A percentile compares a stretch with the other conserved stretches of the same genome.
phyloP scores from a whole-genome alignment of 2,888 invertebrate genomes.

The Oxytorus armatus region DNA sequence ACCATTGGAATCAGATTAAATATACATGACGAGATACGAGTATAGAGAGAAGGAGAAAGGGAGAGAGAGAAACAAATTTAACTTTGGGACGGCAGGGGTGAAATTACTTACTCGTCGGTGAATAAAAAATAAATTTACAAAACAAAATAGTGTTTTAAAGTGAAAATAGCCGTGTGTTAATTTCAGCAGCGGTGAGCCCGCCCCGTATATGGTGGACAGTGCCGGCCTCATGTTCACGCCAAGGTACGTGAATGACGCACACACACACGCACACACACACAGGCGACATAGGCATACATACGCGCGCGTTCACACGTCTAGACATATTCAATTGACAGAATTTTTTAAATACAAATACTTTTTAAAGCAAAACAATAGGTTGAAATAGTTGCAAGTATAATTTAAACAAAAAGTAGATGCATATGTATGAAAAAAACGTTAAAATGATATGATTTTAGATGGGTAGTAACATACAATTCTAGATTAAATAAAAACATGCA shows the following conservation, averaged over 20 bases:
- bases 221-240: constrained; percentile 85
- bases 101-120: constrained; percentile 49
- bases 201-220: constrained; percentile 85
- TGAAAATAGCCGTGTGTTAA: constrained; percentile 78
- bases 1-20: constrained; percentile 20
- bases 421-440: no score
- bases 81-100: constrained; percentile 52
- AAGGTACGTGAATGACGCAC: constrained; percentile 85
- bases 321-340: background rate
- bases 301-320: no score
- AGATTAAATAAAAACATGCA: no score
- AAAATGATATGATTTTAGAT: no score
- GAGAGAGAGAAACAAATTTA: constrained; percentile 21
- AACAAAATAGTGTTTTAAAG: constrained; percentile 74
- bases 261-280: constrained; percentile 60
- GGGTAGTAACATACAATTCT: no score
- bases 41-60: constrained; percentile 10
- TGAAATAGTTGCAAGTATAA: background rate
- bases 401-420: no score
- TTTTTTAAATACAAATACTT: background rate
- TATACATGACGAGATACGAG: no score
- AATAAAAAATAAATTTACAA: constrained; percentile 20
- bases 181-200: constrained; percentile 83
- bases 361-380: background rate
- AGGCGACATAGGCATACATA: constrained; percentile 12